Evolutionary conservation across 2,113 vertebrate species (phyloP), one percentile per base, ranked within the genome.

Genomic region (Patagioenas fasciata): DNA sequence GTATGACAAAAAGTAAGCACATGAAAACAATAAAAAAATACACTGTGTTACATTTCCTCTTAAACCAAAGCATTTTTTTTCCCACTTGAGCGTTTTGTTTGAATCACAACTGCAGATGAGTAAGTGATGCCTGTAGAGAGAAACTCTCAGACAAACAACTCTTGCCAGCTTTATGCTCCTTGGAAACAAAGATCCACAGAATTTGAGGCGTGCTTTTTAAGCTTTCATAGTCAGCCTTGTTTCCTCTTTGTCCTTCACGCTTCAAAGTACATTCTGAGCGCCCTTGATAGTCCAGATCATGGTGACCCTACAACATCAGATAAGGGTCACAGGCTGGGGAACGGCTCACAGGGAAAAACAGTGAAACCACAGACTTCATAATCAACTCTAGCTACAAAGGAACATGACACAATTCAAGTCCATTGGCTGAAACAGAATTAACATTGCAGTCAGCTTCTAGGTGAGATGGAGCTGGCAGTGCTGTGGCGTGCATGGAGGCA

Each of bases 381-480:
- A n/a, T 18, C 18, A 24, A 1, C 28, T 50, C 48, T 6, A 32
- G 10, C 15, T 70, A 23, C 0, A 1, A 25, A 29, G 28, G 10
- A 53, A 3, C 13, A 31, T 0, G 1, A 26, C 25, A 29, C 7
- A 13, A 54, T 40, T 65, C 29, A 65, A 13, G 15, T 53, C 23
- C 0, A 0, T 24, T 57, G 61, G 32, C 19, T 50, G 32, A 36
- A 29, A 16, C 3, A 29, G 40, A 57, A 42, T n/a, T 54, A 61
- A 69, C 19, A 23, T n/a, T 54, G 28, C 15, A 58, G 8, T 31
- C 5, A 5, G 25, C 26, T 70, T 69, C 26, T 29, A n/a, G 16
- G n/a, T 10, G 2, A 10, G 21, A 23, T 0, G 2, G 26, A 14
- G 10, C 32, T 4, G 5, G 23, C 51, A 24, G 23, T 1, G 2